phyloP scores from a whole-genome alignment of 1,140 invertebrate genomes.

The Orussus abietinus region DNA sequence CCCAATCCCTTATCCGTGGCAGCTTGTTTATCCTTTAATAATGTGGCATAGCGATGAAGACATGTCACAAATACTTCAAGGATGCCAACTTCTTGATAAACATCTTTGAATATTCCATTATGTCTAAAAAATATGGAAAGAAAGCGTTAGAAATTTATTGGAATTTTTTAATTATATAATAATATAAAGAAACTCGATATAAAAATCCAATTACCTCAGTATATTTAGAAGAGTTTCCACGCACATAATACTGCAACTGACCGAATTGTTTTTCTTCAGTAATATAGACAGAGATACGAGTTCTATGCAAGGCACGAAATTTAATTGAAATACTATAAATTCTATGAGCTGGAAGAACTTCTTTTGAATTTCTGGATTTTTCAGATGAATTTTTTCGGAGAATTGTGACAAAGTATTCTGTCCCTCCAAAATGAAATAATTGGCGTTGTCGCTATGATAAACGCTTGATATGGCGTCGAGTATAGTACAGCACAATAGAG shows the following conservation, averaged over 20 bases:
- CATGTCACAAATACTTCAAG: conserved; percentile 96
- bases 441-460: conserved; percentile 96
- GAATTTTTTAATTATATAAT: conserved; percentile 7
- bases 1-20: conserved; percentile 47
- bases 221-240: conserved; percentile 87
- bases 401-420: conserved; percentile 95
- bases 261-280: conserved; percentile 78
- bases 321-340: conserved; percentile 94
- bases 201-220: conserved; percentile 58
- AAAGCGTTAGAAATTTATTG: conserved; percentile 5
- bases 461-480: conserved; percentile 94
- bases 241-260: conserved; percentile 79
- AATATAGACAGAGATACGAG: conserved; percentile 92
- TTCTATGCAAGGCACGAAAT: conserved; percentile 98
- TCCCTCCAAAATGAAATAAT: conserved; percentile 97
- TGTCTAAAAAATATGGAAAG: conserved; percentile 59
- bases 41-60: conserved; percentile 77
- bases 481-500: conserved; percentile 81
- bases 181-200: conserved; percentile 11
- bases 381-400: conserved; percentile 90
- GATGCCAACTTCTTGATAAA: conserved; percentile 95
- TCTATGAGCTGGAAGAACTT: conserved; percentile 96
- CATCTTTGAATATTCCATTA: conserved; percentile 93
- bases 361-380: conserved; percentile 86
- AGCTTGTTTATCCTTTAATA: conserved; percentile 69